Percentiles rank a stretch among this genome's conserved stretches.
phyloP scores from a whole-genome alignment of 2,888 invertebrate species.

The Zhuqinia jingwanae region DNA sequence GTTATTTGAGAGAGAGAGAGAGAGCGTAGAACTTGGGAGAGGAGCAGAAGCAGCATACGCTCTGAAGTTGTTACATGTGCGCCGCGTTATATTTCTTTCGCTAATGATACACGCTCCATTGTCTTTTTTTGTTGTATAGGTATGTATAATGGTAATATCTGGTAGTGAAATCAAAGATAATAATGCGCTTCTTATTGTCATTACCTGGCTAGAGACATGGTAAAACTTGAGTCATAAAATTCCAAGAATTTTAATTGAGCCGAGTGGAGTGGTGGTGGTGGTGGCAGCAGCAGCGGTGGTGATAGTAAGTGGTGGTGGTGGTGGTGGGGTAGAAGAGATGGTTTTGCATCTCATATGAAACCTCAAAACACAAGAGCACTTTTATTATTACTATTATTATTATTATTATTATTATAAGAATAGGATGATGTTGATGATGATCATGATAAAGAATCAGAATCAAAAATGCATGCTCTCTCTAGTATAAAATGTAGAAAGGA shows the following conservation, averaged over 20 bases:
- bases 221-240: constrained; percentile 69
- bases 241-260: constrained; percentile 71
- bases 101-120: constrained; percentile 47
- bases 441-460: constrained; percentile 19
- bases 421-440: constrained; percentile 39
- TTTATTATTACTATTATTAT: too few relatives aligned
- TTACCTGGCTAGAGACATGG: constrained; percentile 66
- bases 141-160: too few relatives aligned
- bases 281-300: too few relatives aligned
- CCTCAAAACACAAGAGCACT: constrained; percentile 5
- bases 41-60: not conserved
- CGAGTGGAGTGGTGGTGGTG: not conserved
- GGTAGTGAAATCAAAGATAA: constrained; percentile 65
- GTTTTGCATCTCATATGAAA: constrained; percentile 21
- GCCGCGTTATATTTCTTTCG: constrained; percentile 37
- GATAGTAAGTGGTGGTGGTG: not conserved
- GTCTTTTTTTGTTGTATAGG: too few relatives aligned
- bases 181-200: constrained; percentile 66
- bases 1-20: not conserved
- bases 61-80: not conserved
- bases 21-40: not conserved
- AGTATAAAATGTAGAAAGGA: not conserved
- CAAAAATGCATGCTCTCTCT: not conserved
- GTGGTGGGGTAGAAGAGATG: too few relatives aligned
- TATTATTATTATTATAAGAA: constrained; percentile 26